Evolutionary conservation across 1,140 invertebrate species (phyloP).

Genomic region (Drosophila santomea): DNA sequence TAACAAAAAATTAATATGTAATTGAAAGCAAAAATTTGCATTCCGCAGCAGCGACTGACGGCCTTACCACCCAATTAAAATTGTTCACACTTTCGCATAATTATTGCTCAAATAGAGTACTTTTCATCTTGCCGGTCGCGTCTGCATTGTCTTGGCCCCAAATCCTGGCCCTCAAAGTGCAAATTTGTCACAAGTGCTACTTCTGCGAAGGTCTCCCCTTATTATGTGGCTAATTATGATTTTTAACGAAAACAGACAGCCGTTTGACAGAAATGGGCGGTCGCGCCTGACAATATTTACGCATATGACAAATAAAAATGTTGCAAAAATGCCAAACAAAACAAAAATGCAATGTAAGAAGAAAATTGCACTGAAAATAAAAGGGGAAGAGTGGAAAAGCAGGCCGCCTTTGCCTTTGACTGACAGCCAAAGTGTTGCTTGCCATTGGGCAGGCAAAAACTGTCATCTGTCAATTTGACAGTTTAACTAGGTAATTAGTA

Average conservation of each 20-base stretch:
- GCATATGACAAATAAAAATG: conserved; percentile 72
- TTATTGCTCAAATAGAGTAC: conserved; percentile 79
- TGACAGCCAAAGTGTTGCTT: conserved; percentile 78
- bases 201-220: conserved; percentile 61
- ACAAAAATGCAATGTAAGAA: neutral
- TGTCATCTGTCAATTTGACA: conserved; percentile 84
- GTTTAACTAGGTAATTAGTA: conserved; percentile 84
- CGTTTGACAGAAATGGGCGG: conserved; percentile 68
- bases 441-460: conserved; percentile 71
- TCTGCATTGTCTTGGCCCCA: conserved; percentile 31
- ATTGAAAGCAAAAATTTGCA: conserved; percentile 77
- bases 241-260: conserved; percentile 61
- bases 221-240: conserved; percentile 68
- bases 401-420: conserved; percentile 46
- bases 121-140: conserved; percentile 55
- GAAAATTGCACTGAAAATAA: conserved; percentile 17
- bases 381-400: conserved; percentile 25
- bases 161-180: conserved; percentile 47
- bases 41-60: conserved; percentile 48
- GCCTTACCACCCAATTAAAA: conserved; percentile 83
- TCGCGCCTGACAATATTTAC: conserved; percentile 49
- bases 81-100: conserved; percentile 83
- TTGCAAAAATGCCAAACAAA: conserved; percentile 57
- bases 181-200: conserved; percentile 50
- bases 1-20: conserved; percentile 47